Conservation (phyloP, 2,797 vertebrate genomes). For the Pipistrellus kuhlii region DNA sequence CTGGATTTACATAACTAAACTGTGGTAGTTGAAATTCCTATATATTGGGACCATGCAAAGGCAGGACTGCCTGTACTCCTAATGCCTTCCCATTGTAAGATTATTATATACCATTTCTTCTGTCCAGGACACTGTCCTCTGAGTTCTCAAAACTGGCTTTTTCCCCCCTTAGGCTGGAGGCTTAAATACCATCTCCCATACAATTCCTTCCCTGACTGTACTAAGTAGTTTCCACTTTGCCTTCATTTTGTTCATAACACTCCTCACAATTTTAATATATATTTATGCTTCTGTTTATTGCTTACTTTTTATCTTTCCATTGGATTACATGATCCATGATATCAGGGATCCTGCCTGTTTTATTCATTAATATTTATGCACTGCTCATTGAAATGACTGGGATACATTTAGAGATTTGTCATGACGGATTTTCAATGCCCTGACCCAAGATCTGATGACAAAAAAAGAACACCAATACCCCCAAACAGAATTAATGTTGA, state of each 20-base stretch:
- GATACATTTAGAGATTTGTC: not conserved
- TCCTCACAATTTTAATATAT: constrained; percentile 9
- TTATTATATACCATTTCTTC: not conserved
- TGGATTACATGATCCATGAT: constrained; percentile 14
- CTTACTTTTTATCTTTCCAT: constrained; percentile 53
- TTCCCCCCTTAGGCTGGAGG: not conserved
- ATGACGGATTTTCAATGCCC: not conserved
- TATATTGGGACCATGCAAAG: not conserved
- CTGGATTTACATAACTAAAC: constrained; percentile 15
- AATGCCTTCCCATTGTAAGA: not conserved
- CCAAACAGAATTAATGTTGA: not conserved
- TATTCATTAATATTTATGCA: constrained; percentile 21
- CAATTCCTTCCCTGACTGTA: constrained; percentile 1
- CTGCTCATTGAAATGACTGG: not conserved
- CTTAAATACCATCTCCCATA: not conserved
- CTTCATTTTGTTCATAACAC: constrained; percentile 36
- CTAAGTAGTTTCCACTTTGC: constrained; percentile 1
- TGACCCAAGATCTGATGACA: not conserved
- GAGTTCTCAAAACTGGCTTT: not conserved
- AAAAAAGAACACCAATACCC: not conserved
- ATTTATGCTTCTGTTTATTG: not conserved
- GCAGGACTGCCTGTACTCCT: not conserved
- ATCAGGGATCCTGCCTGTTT: not conserved
- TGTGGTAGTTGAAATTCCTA: not conserved
- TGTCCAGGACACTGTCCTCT: not conserved